These are phyloP conservation scores for Hypsibius dujardini DNA, from an alignment of 1,140 invertebrate species.

Conservation along the genomic window DNA sequence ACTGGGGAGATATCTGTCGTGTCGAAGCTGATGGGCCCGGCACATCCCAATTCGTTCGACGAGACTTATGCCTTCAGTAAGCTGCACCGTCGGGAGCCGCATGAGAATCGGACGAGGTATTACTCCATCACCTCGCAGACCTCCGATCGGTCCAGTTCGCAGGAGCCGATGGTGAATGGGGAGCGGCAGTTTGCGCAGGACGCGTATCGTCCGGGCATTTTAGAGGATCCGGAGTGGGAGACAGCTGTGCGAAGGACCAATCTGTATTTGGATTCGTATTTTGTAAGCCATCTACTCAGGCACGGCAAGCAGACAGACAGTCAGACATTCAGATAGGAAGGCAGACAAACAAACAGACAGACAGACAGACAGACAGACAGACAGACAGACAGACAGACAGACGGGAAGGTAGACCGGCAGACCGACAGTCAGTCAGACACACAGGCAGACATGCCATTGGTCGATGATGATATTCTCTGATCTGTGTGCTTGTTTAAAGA, in stretches of 20 bases:
- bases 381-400: too few species aligned
- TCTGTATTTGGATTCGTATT: constrained; percentile 7
- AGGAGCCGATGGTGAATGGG: background rate
- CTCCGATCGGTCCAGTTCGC: background rate
- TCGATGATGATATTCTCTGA: too few species aligned
- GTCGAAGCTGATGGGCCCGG: background rate
- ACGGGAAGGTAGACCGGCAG: too few species aligned
- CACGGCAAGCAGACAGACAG: too few species aligned
- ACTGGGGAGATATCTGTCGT: background rate
- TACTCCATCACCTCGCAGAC: constrained; percentile 32
- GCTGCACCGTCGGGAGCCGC: constrained; percentile 7
- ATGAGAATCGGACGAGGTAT: constrained; percentile 17
- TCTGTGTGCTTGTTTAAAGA: constrained; percentile 33
- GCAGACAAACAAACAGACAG: too few species aligned
- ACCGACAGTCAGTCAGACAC: too few species aligned
- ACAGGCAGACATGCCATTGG: too few species aligned
- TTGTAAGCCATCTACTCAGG: background rate
- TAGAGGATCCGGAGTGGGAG: constrained; percentile 68
- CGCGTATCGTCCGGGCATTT: constrained; percentile 60
- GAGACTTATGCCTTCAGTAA: background rate
- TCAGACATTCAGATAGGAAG: background rate
- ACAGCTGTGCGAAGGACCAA: background rate
- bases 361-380: too few species aligned
- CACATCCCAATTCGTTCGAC: constrained; percentile 2
- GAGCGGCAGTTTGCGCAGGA: background rate